Conservation (phyloP, 1,140 invertebrate species). For the Eubasilissa regina region DNA sequence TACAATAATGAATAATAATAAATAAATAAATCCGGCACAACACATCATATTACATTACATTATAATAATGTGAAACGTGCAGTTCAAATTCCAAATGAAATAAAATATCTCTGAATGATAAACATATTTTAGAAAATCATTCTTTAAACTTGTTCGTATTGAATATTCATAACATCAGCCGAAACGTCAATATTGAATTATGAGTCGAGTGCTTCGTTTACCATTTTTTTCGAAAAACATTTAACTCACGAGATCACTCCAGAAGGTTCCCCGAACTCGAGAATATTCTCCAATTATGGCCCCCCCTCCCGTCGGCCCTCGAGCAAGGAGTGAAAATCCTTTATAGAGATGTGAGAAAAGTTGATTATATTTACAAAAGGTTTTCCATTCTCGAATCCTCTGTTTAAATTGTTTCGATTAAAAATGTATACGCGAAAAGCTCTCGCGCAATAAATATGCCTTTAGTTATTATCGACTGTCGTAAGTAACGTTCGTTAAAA, state of each 20-base stretch:
- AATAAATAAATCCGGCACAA: too few relatives aligned
- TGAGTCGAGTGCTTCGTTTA: conserved; percentile 10
- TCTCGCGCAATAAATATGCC: too few relatives aligned
- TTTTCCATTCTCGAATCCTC: not conserved
- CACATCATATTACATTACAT: too few relatives aligned
- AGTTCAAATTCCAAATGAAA: too few relatives aligned
- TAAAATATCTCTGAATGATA: too few relatives aligned
- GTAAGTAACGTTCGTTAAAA: too few relatives aligned
- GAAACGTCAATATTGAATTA: conserved; percentile 39
- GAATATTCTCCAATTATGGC: conserved; percentile 37
- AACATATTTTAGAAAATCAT: too few relatives aligned
- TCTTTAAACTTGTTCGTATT: not conserved
- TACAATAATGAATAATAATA: too few relatives aligned
- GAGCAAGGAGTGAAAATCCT: not conserved
- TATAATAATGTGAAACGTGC: too few relatives aligned
- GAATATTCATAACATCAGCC: conserved; percentile 31
- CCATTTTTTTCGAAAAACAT: conserved; percentile 36
- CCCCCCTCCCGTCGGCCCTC: not conserved
- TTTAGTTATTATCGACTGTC: too few relatives aligned
- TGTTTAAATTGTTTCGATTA: not conserved
- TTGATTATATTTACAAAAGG: conserved; percentile 31
- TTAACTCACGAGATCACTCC: conserved; percentile 23
- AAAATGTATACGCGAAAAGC: too few relatives aligned
- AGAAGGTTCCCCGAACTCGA: conserved; percentile 26
- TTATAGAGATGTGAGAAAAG: conserved; percentile 32